Evolutionary conservation across 2,797 vertebrate species (phyloP), one percentile per base, ranked within the genome.

Genomic region (Phrynocephalus guinanensis): DNA sequence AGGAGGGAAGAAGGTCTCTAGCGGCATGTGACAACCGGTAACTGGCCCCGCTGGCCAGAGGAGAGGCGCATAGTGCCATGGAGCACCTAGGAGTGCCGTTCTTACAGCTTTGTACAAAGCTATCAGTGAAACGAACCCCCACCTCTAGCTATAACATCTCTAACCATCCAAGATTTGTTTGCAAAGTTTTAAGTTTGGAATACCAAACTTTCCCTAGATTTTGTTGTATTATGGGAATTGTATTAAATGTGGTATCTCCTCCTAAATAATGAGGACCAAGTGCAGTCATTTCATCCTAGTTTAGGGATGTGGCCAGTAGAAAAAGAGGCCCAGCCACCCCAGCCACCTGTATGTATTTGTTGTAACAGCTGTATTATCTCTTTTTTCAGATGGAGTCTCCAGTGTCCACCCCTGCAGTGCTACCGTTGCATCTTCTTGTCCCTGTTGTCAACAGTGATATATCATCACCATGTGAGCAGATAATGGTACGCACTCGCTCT

Each of bases 401-500:
- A 0, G 98, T 98, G 91, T 98, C 99, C 88, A 98, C 99, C 0
- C 98, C 99, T 26, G 98, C 98, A 0, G 98, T 98, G 93, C 96
- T 99, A 90, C 98, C 99, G 22, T 97, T 99, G 92, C 99, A 99
- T 94, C 98, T 99, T 92, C 97, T 99, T 50, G 97, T 98, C 60
- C 96, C 98, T 0, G 98, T 98, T 0, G 97, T 98, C 93, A 98
- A 94, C 97, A 98, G 95, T 1, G 98, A 99, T 95, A 99, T 99
- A 87, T 98, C 99, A 0, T 99, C 98, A 0, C 98, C 99, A 0
- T 99, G 99, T 1, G 99, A 99, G 96, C 99, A 99, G 97, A 99
- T 99, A 96, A 99, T 99, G 99, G 99, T 99, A 81, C 98, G 98
- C 87, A 99, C 98, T 3, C 98, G 99, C 92, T 99, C 99, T 0